Percentiles rank a stretch among this genome's conserved stretches.
Conservation (phyloP, 2,113 vertebrate species). For the Tetrao urogallus region DNA sequence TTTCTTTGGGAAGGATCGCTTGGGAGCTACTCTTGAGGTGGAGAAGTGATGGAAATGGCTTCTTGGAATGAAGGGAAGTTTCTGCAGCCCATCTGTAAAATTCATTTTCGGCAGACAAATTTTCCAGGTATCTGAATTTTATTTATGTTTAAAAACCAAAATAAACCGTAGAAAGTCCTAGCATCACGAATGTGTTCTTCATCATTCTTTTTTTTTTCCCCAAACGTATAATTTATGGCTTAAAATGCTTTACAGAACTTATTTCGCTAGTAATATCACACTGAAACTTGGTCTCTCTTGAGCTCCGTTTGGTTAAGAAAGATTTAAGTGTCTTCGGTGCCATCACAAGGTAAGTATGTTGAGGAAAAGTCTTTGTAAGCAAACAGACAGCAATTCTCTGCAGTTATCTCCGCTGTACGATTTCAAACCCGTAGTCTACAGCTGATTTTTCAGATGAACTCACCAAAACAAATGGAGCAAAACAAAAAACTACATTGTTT, state of each 20-base stretch:
- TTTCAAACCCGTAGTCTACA: not conserved
- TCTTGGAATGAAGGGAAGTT: slow-evolving; percentile 36
- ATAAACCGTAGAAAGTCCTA: slow-evolving; percentile 32
- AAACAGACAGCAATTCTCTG: slow-evolving; percentile 42
- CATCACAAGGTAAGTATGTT: slow-evolving; percentile 85
- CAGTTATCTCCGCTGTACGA: slow-evolving; percentile 42
- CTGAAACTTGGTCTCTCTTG: slow-evolving; percentile 67
- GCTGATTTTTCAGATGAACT: slow-evolving; percentile 27
- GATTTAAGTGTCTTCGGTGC: slow-evolving; percentile 72
- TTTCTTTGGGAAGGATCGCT: not conserved
- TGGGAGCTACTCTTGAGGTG: not conserved
- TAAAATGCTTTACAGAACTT: slow-evolving; percentile 80
- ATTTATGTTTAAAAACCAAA: slow-evolving; percentile 34
- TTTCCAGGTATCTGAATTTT: slow-evolving; percentile 53
- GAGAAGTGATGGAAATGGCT: not conserved
- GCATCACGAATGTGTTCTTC: slow-evolving; percentile 52
- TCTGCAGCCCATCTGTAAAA: slow-evolving; percentile 13
- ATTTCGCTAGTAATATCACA: slow-evolving; percentile 60
- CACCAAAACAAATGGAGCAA: slow-evolving; percentile 63
- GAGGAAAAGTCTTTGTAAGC: slow-evolving; percentile 42
- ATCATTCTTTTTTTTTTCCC: slow-evolving; percentile 37
- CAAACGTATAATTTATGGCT: slow-evolving; percentile 77
- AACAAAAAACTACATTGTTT: not conserved
- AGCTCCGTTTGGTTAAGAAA: slow-evolving; percentile 74
- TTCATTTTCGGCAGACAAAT: slow-evolving; percentile 18